Conservation (phyloP, 2,113 vertebrate species). For the Trichomycterus rosablanca region DNA sequence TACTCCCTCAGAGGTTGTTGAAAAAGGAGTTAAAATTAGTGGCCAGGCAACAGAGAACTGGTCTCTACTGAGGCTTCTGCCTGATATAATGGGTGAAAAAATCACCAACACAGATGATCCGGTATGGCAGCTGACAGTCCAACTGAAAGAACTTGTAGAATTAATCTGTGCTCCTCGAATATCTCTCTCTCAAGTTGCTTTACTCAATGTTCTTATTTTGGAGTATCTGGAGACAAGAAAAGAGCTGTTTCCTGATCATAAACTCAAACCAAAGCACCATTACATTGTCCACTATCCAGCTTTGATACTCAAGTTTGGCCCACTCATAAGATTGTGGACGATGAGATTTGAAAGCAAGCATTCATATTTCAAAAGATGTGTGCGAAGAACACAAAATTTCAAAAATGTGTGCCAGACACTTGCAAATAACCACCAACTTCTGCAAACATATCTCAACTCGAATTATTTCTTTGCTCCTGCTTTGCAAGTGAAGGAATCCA, state of each 20-base stretch:
- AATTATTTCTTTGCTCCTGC: slow-evolving; percentile 22
- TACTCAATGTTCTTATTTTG: slow-evolving; percentile 18
- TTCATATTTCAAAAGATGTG: slow-evolving; percentile 39
- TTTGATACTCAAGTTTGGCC: slow-evolving; percentile 36
- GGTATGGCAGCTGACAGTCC: slow-evolving; percentile 29
- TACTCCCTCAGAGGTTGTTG: slow-evolving; percentile 16
- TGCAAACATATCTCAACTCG: slow-evolving; percentile 22
- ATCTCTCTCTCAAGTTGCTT: slow-evolving; percentile 22
- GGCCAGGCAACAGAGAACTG: slow-evolving; percentile 41
- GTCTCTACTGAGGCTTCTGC: slow-evolving; percentile 34
- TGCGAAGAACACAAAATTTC: slow-evolving; percentile 31
- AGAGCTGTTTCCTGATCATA: slow-evolving; percentile 25
- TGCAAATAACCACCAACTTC: slow-evolving; percentile 34
- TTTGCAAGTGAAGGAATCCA: slow-evolving; percentile 21
- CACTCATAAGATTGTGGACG: background rate
- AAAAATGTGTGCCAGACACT: slow-evolving; percentile 39
- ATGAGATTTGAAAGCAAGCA: slow-evolving; percentile 3
- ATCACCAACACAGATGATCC: slow-evolving; percentile 24
- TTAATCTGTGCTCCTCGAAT: slow-evolving; percentile 37
- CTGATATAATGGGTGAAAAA: slow-evolving; percentile 37
- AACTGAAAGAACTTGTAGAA: slow-evolving; percentile 33
- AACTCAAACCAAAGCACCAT: slow-evolving; percentile 41
- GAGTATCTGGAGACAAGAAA: slow-evolving; percentile 43
- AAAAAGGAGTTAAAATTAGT: slow-evolving; percentile 36
- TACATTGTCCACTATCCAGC: slow-evolving; percentile 9